These are phyloP conservation scores for Polypedilum vanderplanki DNA, from an alignment of 1,140 invertebrate genomes.

Conservation along the genomic window DNA sequence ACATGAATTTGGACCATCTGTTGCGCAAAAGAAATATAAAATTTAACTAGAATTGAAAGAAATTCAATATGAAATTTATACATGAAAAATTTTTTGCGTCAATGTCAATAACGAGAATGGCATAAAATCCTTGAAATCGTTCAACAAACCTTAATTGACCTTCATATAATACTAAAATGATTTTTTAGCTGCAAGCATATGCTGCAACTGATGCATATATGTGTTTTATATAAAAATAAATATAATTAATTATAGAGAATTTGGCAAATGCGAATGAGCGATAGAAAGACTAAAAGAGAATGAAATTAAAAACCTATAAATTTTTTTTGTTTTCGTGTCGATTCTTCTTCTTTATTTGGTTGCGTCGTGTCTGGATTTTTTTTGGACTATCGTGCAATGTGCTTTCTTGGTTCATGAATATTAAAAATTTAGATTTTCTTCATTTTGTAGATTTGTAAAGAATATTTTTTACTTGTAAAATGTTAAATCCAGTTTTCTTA, in stretches of 20 bases:
- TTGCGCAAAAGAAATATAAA: background rate
- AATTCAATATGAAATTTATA: too few species aligned
- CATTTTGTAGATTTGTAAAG: background rate
- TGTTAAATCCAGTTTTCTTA: too few species aligned
- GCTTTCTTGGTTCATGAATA: background rate
- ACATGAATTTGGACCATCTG: background rate
- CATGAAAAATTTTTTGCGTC: background rate
- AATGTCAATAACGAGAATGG: background rate
- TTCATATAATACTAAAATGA: background rate
- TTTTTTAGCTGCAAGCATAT: too few species aligned
- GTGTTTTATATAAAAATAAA: too few species aligned
- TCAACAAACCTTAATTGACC: background rate
- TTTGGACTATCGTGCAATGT: background rate
- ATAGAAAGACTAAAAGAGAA: too few species aligned
- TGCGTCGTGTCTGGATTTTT: slow-evolving; percentile 2
- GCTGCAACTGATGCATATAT: too few species aligned
- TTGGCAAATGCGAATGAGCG: too few species aligned
- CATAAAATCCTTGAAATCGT: slow-evolving; percentile 3
- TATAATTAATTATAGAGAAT: too few species aligned
- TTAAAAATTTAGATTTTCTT: background rate
- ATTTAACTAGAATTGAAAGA: background rate
- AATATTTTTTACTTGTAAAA: too few species aligned
- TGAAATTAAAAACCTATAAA: too few species aligned
- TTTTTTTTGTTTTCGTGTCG: background rate
- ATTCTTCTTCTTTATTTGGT: background rate